phyloP scores from a whole-genome alignment of 2,888 invertebrate species.

The Zonitis immaculata region DNA sequence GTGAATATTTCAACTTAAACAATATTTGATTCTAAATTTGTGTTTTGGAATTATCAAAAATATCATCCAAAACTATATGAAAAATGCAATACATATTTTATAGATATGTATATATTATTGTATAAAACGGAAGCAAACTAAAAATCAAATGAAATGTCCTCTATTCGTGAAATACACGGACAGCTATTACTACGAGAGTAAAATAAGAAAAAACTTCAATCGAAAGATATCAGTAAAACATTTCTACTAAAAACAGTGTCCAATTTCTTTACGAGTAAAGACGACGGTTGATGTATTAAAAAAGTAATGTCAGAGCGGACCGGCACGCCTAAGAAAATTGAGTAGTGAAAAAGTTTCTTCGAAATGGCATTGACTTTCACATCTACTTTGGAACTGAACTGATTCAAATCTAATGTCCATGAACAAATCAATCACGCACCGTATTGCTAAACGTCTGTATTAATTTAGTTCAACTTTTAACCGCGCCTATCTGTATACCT shows the following conservation, averaged over 20 bases:
- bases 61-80: too few species aligned
- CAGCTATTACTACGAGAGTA: slow-evolving; percentile 26
- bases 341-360: slow-evolving; percentile 38
- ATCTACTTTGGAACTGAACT: slow-evolving; percentile 38
- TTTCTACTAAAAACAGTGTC: slow-evolving; percentile 41
- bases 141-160: slow-evolving; percentile 38
- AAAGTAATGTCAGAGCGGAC: slow-evolving; percentile 42
- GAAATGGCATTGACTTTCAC: slow-evolving; percentile 35
- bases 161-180: slow-evolving; percentile 36
- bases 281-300: slow-evolving; percentile 45
- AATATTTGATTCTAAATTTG: background rate
- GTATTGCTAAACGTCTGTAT: slow-evolving; percentile 30
- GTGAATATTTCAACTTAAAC: background rate
- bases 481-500: background rate
- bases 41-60: too few species aligned
- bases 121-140: slow-evolving; percentile 17
- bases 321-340: slow-evolving; percentile 40
- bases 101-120: too few species aligned
- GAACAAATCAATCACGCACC: slow-evolving; percentile 44
- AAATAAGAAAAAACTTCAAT: slow-evolving; percentile 33
- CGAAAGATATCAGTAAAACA: slow-evolving; percentile 37
- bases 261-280: slow-evolving; percentile 42
- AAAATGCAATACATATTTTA: too few species aligned
- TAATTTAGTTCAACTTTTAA: slow-evolving; percentile 11
- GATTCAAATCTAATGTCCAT: slow-evolving; percentile 44